phyloP scores from a whole-genome alignment of 1,140 invertebrate species.

The Apocrypta bakeri region DNA sequence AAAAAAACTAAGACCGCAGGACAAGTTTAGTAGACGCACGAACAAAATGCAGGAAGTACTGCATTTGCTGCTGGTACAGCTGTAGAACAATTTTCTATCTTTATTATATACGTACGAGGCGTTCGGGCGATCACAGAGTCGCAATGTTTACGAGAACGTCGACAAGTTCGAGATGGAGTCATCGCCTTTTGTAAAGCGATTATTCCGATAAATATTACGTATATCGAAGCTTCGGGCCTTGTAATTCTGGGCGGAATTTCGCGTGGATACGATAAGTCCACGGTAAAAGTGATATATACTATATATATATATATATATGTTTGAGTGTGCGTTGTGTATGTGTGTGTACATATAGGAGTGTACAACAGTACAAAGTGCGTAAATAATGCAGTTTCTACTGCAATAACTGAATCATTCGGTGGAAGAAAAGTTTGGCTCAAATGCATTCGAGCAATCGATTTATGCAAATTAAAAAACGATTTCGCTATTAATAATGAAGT shows the following conservation, averaged over 20 bases:
- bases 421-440: slow-evolving; percentile 10
- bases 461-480: background rate
- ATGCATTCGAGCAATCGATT: slow-evolving; percentile 3
- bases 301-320: background rate
- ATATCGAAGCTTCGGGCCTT: background rate
- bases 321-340: no score
- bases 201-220: background rate
- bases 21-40: background rate
- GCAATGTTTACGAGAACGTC: slow-evolving; percentile 37
- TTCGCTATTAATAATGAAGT: background rate
- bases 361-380: slow-evolving; percentile 9
- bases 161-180: slow-evolving; percentile 23
- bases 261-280: background rate
- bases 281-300: background rate
- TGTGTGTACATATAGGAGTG: background rate
- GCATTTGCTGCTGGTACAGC: background rate
- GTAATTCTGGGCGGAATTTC: background rate
- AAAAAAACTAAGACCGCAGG: slow-evolving; percentile 15
- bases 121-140: background rate
- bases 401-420: background rate
- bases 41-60: slow-evolving; percentile 13
- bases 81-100: background rate
- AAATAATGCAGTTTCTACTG: background rate
- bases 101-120: no score
- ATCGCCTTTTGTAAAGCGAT: slow-evolving; percentile 32